Evolutionary conservation across 2,113 vertebrate species (phyloP).

Genomic region (Hiodon alosoides): DNA sequence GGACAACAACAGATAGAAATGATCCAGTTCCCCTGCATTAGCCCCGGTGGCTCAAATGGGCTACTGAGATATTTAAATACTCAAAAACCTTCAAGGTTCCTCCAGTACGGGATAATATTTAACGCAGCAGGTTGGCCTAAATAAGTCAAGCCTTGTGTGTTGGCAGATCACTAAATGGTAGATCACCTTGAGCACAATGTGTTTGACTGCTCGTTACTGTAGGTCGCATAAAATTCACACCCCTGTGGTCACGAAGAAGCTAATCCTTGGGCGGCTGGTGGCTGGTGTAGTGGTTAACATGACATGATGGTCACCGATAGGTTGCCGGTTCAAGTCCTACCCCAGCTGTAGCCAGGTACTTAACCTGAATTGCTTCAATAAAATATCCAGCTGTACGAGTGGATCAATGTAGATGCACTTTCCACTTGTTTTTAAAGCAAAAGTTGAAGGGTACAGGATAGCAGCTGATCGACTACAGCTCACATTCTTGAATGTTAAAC

Average conservation of each 20-base stretch:
- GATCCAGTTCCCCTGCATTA: conserved; percentile 25
- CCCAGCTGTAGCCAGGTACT: no score
- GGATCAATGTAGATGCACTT: no score
- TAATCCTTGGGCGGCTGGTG: conserved; percentile 6
- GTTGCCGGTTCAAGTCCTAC: no score
- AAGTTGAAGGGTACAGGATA: no score
- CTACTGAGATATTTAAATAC: conserved; percentile 49
- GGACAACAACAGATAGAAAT: conserved; percentile 31
- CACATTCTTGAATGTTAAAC: no score
- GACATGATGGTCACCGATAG: no score
- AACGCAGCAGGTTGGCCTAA: conserved; percentile 30
- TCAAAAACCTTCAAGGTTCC: conserved; percentile 36
- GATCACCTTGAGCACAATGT: conserved; percentile 30
- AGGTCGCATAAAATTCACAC: conserved; percentile 27
- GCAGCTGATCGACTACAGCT: no score
- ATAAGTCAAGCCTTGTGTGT: conserved; percentile 24
- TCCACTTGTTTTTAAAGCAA: no score
- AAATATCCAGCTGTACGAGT: no score
- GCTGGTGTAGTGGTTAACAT: no score
- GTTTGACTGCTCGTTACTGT: conserved; percentile 38
- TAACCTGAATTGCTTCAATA: no score
- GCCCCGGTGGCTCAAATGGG: conserved; percentile 38
- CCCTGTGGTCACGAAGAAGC: conserved; percentile 5
- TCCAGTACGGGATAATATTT: conserved; percentile 26
- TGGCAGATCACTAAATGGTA: conserved; percentile 20